Conservation (phyloP, 2,888 invertebrate genomes). For the Thymelicus lineola region DNA sequence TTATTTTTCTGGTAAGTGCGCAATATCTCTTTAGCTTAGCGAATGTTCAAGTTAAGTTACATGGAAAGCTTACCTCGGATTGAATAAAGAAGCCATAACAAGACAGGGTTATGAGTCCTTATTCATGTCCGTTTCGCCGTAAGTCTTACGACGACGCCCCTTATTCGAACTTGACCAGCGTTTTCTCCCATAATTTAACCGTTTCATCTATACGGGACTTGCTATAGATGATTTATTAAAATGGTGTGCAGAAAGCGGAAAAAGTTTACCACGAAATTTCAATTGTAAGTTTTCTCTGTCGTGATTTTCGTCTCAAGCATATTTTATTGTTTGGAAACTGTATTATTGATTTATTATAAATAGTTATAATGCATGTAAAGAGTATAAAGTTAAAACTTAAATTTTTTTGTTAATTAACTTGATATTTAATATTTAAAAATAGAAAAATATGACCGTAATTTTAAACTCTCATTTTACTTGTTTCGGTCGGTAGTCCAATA, state of each 20-base stretch:
- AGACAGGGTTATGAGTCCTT: slow-evolving; percentile 14
- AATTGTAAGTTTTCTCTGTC: slow-evolving; percentile 7
- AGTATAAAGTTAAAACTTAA: too few species aligned
- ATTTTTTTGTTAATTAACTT: too few species aligned
- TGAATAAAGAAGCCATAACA: slow-evolving; percentile 21
- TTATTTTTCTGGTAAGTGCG: too few species aligned
- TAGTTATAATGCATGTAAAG: too few species aligned
- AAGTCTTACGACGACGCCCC: slow-evolving; percentile 22
- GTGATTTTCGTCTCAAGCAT: background rate
- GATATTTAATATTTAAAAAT: too few species aligned
- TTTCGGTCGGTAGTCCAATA: too few species aligned
- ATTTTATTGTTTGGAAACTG: too few species aligned
- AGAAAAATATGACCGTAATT: too few species aligned
- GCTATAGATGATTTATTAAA: slow-evolving; percentile 21
- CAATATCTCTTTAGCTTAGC: background rate
- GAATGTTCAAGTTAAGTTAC: background rate
- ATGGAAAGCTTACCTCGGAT: background rate
- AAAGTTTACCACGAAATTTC: slow-evolving; percentile 1
- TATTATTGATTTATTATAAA: too few species aligned
- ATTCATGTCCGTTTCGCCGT: slow-evolving; percentile 11
- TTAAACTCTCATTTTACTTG: too few species aligned
- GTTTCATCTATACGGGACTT: background rate
- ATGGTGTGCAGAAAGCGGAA: slow-evolving; percentile 19
- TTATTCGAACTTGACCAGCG: slow-evolving; percentile 19
- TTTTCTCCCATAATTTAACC: slow-evolving; percentile 24